Percentiles rank a stretch among this genome's conserved stretches.
Conservation (phyloP, 2,113 vertebrate species). For the Erythrolamprus reginae region DNA sequence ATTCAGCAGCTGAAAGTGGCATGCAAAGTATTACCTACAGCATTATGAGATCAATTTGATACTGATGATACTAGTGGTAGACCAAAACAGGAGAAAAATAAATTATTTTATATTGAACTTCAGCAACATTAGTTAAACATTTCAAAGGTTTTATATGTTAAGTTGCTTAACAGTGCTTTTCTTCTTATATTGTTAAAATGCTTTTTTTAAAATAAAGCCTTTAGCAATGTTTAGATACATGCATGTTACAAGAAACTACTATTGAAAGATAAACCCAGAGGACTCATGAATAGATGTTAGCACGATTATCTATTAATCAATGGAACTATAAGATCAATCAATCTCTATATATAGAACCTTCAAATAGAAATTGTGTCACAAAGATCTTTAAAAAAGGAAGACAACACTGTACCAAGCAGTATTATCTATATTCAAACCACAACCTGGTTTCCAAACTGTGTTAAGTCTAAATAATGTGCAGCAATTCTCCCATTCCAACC, state of each 20-base stretch:
- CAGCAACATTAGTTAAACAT: not conserved
- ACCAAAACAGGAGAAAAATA: not conserved
- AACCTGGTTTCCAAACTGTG: conserved; percentile 2
- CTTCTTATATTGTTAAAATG: not conserved
- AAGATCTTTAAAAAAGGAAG: conserved; percentile 14
- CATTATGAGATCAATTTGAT: not conserved
- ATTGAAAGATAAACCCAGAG: not conserved
- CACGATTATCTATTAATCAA: not conserved
- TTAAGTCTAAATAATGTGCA: conserved; percentile 14
- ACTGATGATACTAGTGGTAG: not conserved
- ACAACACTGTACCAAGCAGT: conserved; percentile 6
- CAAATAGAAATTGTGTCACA: conserved; percentile 17
- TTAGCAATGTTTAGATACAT: not conserved
- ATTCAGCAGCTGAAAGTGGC: not conserved
- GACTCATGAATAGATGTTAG: not conserved
- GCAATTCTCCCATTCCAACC: conserved; percentile 20
- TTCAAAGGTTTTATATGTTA: not conserved
- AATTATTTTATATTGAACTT: not conserved
- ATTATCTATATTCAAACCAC: not conserved
- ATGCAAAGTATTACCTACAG: not conserved
- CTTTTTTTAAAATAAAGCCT: not conserved
- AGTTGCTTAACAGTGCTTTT: not conserved
- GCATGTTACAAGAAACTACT: not conserved
- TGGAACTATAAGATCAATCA: not conserved
- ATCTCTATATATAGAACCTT: not conserved